These are phyloP conservation scores for Enteromius thamalakanensis DNA, from an alignment of 2,797 vertebrate species.

Conservation along the genomic window DNA sequence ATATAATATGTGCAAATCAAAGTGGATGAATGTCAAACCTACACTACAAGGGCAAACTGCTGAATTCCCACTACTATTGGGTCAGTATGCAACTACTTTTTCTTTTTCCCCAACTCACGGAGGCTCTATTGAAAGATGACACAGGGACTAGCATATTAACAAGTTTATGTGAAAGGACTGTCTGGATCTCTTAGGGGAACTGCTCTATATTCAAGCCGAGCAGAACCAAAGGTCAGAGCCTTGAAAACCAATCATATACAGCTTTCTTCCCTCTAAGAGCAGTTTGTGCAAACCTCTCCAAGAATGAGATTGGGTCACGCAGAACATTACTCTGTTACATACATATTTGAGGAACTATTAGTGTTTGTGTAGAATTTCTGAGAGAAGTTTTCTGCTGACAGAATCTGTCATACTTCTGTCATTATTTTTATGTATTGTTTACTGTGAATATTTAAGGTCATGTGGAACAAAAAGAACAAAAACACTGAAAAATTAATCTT, in stretches of 20 bases:
- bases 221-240: conserved; percentile 59
- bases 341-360: conserved; percentile 31
- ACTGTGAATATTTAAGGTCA: background rate
- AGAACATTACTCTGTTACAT: conserved; percentile 4
- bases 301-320: background rate
- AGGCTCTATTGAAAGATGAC: conserved; percentile 47
- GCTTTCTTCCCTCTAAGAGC: conserved; percentile 16
- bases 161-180: conserved; percentile 51
- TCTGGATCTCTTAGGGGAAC: conserved; percentile 50
- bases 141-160: conserved; percentile 54
- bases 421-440: background rate
- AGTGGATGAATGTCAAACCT: conserved; percentile 16
- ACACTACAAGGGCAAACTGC: background rate
- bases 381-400: background rate
- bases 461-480: background rate
- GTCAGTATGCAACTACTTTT: conserved; percentile 27
- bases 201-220: conserved; percentile 54
- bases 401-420: background rate
- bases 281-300: conserved; percentile 1
- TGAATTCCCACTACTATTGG: conserved; percentile 15
- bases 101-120: background rate
- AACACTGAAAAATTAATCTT: background rate
- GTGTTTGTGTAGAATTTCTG: background rate
- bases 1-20: background rate
- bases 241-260: conserved; percentile 50